Conservation (phyloP, 2,113 vertebrate genomes). For the Tauraco erythrolophus region DNA sequence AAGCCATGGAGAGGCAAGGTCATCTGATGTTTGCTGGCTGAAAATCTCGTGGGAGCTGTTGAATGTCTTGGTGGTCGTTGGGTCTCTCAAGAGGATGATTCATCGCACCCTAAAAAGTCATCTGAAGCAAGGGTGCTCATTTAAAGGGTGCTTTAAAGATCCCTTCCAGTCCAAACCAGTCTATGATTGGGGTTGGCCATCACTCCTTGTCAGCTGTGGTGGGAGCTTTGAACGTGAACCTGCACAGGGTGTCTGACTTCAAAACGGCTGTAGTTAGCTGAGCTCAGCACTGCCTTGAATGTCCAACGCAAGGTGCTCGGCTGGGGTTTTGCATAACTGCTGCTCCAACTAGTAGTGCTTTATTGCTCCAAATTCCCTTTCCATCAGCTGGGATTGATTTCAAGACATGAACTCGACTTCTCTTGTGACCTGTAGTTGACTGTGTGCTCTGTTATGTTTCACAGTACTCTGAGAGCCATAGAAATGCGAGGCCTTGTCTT, state of each 20-base stretch:
- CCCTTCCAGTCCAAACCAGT: background rate
- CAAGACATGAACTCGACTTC: background rate
- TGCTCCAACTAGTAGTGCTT: background rate
- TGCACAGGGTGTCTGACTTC: background rate
- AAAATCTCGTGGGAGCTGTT: background rate
- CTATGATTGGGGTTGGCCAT: background rate
- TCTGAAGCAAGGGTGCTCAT: background rate
- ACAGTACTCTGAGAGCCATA: background rate
- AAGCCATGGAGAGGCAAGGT: accelerated
- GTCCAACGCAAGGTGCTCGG: background rate
- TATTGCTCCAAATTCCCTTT: background rate
- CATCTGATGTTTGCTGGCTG: background rate
- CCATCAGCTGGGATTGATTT: constrained; percentile 21
- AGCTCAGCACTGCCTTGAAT: background rate
- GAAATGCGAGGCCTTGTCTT: background rate
- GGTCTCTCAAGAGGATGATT: background rate
- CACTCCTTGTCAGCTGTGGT: background rate
- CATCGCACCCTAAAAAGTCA: background rate
- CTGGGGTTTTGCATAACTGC: background rate
- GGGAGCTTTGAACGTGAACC: background rate
- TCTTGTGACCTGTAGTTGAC: background rate
- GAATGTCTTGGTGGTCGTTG: background rate
- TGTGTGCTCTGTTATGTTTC: background rate
- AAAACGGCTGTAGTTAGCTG: background rate
- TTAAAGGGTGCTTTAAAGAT: background rate